Percentiles rank a stretch among this genome's conserved stretches.
phyloP scores from a whole-genome alignment of 2,797 vertebrate species.

The Takifugu rubripes region DNA sequence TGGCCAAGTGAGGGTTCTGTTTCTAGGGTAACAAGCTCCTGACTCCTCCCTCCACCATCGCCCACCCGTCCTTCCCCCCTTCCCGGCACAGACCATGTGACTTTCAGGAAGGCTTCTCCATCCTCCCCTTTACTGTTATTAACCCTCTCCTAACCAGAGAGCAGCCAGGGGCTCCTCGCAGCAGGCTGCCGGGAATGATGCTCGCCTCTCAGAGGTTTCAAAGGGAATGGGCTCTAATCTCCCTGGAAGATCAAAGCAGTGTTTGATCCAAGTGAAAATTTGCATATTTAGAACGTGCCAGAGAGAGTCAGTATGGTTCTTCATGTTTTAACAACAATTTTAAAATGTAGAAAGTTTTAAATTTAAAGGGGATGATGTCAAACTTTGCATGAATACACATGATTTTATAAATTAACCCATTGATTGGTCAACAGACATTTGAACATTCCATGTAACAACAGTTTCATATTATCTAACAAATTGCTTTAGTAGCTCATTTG shows the following conservation, averaged over 20 bases:
- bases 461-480: background rate
- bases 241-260: conserved; percentile 57
- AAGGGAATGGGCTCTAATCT: conserved; percentile 57
- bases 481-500: background rate
- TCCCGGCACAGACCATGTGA: conserved; percentile 72
- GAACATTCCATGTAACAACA: background rate
- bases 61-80: conserved; percentile 35
- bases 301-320: conserved; percentile 33
- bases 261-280: conserved; percentile 61
- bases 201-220: conserved; percentile 47
- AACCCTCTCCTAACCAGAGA: conserved; percentile 63
- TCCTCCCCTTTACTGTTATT: conserved; percentile 67
- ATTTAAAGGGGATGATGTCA: too few species aligned
- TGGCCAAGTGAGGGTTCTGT: conserved; percentile 73
- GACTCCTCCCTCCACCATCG: conserved; percentile 54
- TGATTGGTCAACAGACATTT: too few species aligned
- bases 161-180: conserved; percentile 49
- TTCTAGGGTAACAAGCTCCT: conserved; percentile 74
- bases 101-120: conserved; percentile 72
- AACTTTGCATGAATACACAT: too few species aligned
- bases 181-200: conserved; percentile 43
- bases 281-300: conserved; percentile 42
- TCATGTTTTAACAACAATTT: conserved; percentile 2
- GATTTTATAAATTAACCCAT: too few species aligned
- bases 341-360: too few species aligned